A percentile compares a stretch with the other conserved stretches of the same genome.
Evolutionary conservation across 2,888 invertebrate species (phyloP).

Genomic region (Heliconius erato): DNA sequence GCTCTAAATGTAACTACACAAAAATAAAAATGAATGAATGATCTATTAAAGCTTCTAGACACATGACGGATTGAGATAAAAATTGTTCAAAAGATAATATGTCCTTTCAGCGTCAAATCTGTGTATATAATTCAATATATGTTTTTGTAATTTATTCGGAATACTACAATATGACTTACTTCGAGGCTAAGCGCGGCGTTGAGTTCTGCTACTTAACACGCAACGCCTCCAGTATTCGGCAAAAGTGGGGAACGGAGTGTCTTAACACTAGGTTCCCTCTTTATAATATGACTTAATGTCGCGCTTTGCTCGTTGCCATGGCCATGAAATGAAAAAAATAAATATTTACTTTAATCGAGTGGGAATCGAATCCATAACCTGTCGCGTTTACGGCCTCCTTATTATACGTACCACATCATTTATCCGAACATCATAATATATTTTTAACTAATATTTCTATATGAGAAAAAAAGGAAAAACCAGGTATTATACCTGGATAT

Average conservation of each 20-base stretch:
- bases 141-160: no score
- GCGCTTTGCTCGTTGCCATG: neutral
- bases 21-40: no score
- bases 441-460: neutral
- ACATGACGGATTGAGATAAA: neutral
- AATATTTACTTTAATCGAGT: neutral
- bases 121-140: no score
- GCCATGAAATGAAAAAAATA: neutral
- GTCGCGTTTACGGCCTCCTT: neutral
- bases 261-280: no score
- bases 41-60: neutral
- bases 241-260: no score
- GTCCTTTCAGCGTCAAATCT: no score
- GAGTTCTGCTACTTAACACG: no score
- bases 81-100: slow-evolving; percentile 2
- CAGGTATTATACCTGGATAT: neutral
- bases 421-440: no score
- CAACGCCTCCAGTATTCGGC: no score
- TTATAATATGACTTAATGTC: neutral
- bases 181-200: no score
- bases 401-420: no score
- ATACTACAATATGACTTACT: no score
- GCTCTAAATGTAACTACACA: neutral
- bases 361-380: neutral
- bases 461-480: neutral